Conservation (phyloP, 2,113 vertebrate genomes). For the Ciconia maguari region DNA sequence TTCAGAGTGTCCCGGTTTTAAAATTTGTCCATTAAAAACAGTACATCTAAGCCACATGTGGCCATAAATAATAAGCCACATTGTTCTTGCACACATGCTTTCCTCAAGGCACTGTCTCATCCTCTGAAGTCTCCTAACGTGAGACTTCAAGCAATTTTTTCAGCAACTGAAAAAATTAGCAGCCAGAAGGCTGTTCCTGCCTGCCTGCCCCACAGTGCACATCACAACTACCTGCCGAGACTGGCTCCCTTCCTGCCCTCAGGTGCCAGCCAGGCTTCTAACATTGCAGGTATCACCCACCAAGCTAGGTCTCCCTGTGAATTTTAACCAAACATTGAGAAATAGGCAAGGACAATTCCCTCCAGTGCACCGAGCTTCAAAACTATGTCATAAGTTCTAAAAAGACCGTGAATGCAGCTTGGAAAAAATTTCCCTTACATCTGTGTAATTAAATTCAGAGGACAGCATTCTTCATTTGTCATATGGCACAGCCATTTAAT, state of each 20-base stretch:
- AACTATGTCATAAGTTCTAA: slow-evolving; percentile 6
- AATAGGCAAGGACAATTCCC: neutral
- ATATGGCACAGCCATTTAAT: neutral
- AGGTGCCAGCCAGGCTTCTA: neutral
- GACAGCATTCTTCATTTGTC: neutral
- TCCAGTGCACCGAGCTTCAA: neutral
- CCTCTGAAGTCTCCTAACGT: neutral
- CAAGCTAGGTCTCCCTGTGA: neutral
- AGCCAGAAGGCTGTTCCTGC: neutral
- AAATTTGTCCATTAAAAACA: neutral
- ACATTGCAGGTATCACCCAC: neutral
- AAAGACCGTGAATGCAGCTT: neutral
- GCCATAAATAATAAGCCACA: neutral
- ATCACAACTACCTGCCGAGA: neutral
- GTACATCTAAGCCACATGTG: neutral
- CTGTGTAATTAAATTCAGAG: neutral
- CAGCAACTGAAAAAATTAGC: neutral
- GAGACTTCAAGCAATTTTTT: neutral
- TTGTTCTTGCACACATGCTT: neutral
- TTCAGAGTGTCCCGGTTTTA: neutral
- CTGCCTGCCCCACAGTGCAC: neutral
- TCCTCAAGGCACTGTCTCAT: neutral
- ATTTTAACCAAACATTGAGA: neutral
- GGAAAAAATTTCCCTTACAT: neutral
- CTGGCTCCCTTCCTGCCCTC: neutral